A percentile compares a stretch with the other conserved stretches of the same genome.
These are phyloP conservation scores for Anagyrus pseudococci DNA, from an alignment of 2,888 invertebrate species.

Conservation along the genomic window DNA sequence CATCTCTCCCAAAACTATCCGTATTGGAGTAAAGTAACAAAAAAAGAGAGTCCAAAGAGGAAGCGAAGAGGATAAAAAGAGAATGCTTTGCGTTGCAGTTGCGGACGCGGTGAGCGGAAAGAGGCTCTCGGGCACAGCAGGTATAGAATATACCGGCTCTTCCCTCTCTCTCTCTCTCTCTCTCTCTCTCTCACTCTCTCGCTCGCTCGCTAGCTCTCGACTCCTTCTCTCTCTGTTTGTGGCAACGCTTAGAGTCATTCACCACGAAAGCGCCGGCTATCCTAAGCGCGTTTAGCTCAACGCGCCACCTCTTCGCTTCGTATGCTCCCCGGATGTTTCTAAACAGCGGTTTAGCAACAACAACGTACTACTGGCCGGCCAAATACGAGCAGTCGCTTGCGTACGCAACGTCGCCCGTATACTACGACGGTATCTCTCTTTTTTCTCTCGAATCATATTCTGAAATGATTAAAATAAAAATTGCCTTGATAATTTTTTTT, in stretches of 20 bases:
- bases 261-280: slow-evolving; percentile 48
- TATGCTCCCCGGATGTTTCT: slow-evolving; percentile 66
- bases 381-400: slow-evolving; percentile 59
- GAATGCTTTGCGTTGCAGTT: no score
- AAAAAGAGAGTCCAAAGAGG: no score
- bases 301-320: slow-evolving; percentile 54
- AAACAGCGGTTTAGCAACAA: slow-evolving; percentile 76
- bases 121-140: no score
- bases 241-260: slow-evolving; percentile 61
- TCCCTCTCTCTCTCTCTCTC: neutral
- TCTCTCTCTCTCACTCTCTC: neutral
- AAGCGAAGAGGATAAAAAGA: no score
- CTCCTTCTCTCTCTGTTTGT: slow-evolving; percentile 2
- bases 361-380: no score
- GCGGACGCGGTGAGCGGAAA: no score
- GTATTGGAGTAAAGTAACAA: no score
- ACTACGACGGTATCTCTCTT: neutral
- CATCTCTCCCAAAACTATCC: no score
- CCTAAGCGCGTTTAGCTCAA: slow-evolving; percentile 60
- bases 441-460: slow-evolving; percentile 23
- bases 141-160: no score
- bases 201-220: neutral
- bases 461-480: neutral
- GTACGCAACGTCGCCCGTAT: slow-evolving; percentile 36
- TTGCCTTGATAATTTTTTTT: neutral